A percentile compares a stretch with the other conserved stretches of the same genome.
phyloP scores from a whole-genome alignment of 2,888 invertebrate genomes.

The Anoplius nigerrimus region DNA sequence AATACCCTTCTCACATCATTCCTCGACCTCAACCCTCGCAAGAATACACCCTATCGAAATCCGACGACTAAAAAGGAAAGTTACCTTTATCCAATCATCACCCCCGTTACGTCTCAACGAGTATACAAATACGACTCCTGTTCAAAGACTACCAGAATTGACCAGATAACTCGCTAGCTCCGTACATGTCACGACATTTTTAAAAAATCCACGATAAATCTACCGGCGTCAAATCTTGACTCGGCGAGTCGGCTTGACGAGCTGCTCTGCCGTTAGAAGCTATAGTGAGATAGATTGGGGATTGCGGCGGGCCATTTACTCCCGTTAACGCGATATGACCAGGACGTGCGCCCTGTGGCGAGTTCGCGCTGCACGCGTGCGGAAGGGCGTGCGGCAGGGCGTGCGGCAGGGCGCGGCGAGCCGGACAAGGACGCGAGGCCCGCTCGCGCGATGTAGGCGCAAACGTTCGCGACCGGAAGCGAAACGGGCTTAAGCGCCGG shows the following conservation, averaged over 20 bases:
- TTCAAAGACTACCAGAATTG: no score
- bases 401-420: constrained; percentile 19
- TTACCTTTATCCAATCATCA: no score
- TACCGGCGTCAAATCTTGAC: no score
- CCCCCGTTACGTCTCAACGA: no score
- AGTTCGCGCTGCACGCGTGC: constrained; percentile 25
- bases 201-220: no score
- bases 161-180: no score
- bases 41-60: no score
- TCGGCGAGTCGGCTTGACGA: not conserved
- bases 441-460: constrained; percentile 13
- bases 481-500: constrained; percentile 10
- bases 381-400: constrained; percentile 11
- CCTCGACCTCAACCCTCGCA: no score
- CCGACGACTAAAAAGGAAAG: no score
- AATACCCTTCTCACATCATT: no score
- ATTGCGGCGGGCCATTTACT: constrained; percentile 41
- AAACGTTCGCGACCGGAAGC: not conserved
- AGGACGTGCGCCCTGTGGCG: constrained; percentile 30
- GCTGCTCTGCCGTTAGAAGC: constrained; percentile 5
- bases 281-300: constrained; percentile 47
- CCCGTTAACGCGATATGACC: constrained; percentile 47
- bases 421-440: constrained; percentile 13
- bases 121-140: no score
- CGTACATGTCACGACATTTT: no score